Evolutionary conservation across 2,888 invertebrate genomes (phyloP), one percentile per base, ranked within the genome.

Genomic region (Parnassius glacialis): DNA sequence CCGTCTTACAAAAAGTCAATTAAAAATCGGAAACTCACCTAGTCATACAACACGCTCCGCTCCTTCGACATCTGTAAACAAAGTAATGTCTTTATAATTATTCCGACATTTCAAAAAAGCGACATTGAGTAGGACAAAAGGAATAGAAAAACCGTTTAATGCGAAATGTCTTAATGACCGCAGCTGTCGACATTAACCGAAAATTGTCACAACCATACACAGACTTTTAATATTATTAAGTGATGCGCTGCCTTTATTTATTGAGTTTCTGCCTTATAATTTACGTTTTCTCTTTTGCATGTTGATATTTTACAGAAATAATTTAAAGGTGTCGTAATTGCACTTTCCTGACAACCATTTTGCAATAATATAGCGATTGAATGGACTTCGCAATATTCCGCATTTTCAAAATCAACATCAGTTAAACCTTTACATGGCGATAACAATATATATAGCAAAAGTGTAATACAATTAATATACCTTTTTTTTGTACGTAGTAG

Each of bases 11-110:
- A 65, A 65, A 67, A 65, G 64, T 66, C 65, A 55, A 67, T 68
- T 70, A 64, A 57, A 55, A 63, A 58, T 64, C 60, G 61, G 64
- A 62, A 68, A 76, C 80, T 78, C 64, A 79, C 79, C 77, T 70
- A 67, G 70, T 59, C 64, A 62, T 68, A 61, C 62, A n/a, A 59
- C 65, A 59, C 65, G 61, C 65, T 11, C 59, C 57, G 62, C 70
- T 68, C 66, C 65, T 68, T 69, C 60, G 68, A 64, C 68, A 76
- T 76, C 84, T 85, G 85, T 64, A 75, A 83, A 80, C 68, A 80
- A 77, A 70, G 72, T 75, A 78, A 79, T 78, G 71, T 66, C 69
- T 75, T 82, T 77, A 73, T 77, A 80, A 82, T 81, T 74, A 68
- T 59, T 57, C 59, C 48, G 60, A 47, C 59, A 47, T 63, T 63